A percentile compares a stretch with the other conserved stretches of the same genome.
These are phyloP conservation scores for Peromyscus nudipes DNA, from an alignment of 2,797 vertebrate genomes.

Conservation along the genomic window DNA sequence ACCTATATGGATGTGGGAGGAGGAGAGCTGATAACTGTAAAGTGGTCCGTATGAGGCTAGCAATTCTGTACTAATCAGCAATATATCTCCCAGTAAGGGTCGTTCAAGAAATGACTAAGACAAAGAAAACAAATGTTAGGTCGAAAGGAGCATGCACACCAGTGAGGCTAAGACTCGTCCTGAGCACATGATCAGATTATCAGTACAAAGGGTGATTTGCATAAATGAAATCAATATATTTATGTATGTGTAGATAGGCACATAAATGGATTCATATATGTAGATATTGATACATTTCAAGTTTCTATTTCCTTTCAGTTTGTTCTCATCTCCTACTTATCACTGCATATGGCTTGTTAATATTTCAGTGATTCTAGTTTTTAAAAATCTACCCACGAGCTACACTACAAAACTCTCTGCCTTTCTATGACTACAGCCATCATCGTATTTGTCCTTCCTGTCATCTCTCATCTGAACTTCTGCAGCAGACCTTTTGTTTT, in stretches of 20 bases:
- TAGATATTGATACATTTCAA: neutral
- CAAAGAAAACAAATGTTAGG: neutral
- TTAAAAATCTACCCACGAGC: neutral
- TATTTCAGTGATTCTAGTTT: neutral
- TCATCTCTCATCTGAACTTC: neutral
- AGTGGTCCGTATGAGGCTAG: neutral
- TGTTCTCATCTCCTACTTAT: neutral
- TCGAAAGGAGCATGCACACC: neutral
- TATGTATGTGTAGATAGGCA: neutral
- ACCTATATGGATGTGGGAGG: neutral
- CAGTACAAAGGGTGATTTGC: neutral
- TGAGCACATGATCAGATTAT: neutral
- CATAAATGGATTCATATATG: neutral
- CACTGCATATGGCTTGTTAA: neutral
- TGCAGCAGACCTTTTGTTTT: neutral
- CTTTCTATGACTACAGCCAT: neutral
- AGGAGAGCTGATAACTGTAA: neutral
- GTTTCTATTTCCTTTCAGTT: neutral
- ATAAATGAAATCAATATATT: neutral
- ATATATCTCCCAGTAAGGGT: neutral
- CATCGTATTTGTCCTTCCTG: neutral
- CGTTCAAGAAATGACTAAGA: neutral
- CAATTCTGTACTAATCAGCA: neutral
- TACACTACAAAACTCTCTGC: neutral
- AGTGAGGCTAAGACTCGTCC: neutral